phyloP scores from a whole-genome alignment of 2,113 vertebrate genomes.

The Eulacestoma nigropectus region DNA sequence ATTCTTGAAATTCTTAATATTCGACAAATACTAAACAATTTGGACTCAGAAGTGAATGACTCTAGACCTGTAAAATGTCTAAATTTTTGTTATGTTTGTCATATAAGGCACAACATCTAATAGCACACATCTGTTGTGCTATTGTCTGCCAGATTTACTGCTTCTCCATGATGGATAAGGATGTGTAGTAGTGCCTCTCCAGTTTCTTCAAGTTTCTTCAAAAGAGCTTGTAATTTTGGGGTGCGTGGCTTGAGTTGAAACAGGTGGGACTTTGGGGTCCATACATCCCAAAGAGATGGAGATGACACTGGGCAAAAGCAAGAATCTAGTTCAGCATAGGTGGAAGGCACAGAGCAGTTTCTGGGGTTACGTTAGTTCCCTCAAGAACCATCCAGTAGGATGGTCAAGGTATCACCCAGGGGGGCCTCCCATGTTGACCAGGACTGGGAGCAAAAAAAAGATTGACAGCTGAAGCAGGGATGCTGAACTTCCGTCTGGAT shows the following conservation, averaged over 20 bases:
- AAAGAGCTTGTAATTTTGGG: not conserved
- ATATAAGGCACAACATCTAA: not conserved
- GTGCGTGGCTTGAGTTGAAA: fast-evolving
- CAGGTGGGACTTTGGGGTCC: not conserved
- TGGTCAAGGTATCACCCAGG: not conserved
- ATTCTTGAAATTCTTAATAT: not conserved
- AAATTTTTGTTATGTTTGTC: not conserved
- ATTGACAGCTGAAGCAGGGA: not conserved
- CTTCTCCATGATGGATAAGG: not conserved
- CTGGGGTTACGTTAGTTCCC: not conserved
- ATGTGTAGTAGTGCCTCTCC: not conserved
- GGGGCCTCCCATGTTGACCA: fast-evolving
- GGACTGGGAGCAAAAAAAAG: not conserved
- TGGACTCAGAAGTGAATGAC: not conserved
- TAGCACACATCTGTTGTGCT: too few relatives aligned
- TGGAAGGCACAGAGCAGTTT: not conserved
- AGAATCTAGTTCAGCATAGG: not conserved
- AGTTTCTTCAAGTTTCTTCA: not conserved
- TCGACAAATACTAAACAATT: not conserved
- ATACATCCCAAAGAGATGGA: not conserved
- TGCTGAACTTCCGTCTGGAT: not conserved
- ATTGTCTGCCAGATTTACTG: not conserved
- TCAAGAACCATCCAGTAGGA: not conserved
- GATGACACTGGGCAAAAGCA: not conserved
- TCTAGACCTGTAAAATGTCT: not conserved